Conservation (phyloP, 2,113 vertebrate species). For the Saccopteryx bilineata region DNA sequence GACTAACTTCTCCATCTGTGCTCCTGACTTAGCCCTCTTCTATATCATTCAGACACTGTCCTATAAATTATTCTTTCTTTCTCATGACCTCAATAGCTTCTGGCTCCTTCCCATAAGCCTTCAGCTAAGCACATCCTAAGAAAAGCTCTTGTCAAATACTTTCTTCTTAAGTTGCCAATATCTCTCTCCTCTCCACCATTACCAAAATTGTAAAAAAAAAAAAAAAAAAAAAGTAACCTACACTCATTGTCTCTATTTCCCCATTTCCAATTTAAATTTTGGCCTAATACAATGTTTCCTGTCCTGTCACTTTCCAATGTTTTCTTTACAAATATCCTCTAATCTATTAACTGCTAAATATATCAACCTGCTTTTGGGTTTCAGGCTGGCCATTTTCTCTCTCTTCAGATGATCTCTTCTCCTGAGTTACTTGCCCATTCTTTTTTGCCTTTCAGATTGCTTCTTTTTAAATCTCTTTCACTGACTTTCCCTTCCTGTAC, state of each 20-base stretch:
- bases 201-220: constrained; percentile 25
- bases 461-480: constrained; percentile 36
- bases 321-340: constrained; percentile 35
- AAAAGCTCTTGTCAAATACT: neutral
- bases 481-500: neutral
- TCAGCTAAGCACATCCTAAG: neutral
- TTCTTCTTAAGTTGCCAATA: neutral
- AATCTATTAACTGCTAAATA: constrained; percentile 2
- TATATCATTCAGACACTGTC: neutral
- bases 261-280: constrained; percentile 12
- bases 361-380: neutral
- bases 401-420: neutral
- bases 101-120: neutral
- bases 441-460: neutral
- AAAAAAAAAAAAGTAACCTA: neutral
- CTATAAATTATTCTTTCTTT: constrained; percentile 37
- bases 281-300: neutral
- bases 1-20: constrained; percentile 35
- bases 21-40: constrained; percentile 36
- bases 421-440: neutral
- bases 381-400: neutral
- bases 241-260: neutral
- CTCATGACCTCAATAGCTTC: neutral
- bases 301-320: neutral
- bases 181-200: neutral